Evolutionary conservation across 2,113 vertebrate genomes (phyloP).

Genomic region (Oryzias javanicus): DNA sequence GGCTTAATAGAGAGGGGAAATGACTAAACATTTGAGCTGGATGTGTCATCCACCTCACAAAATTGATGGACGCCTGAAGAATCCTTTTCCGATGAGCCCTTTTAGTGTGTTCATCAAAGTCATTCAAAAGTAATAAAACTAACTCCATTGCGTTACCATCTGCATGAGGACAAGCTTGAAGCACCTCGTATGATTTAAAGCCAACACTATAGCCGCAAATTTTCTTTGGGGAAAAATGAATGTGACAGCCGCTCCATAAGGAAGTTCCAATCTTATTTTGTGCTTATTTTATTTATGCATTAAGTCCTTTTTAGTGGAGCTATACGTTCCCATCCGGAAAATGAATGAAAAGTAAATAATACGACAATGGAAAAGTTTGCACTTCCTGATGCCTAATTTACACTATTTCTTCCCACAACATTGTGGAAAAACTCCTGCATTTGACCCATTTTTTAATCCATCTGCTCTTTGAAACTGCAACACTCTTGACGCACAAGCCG

Average conservation of each 20-base stretch:
- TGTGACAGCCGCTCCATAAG: constrained; percentile 10
- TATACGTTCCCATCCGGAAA: not conserved
- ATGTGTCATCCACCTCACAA: constrained; percentile 46
- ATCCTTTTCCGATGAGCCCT: constrained; percentile 40
- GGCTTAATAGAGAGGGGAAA: constrained; percentile 58
- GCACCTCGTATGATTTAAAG: constrained; percentile 46
- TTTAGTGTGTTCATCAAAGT: constrained; percentile 54
- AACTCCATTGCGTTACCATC: constrained; percentile 45
- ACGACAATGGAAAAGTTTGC: not conserved
- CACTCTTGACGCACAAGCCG: constrained; percentile 15
- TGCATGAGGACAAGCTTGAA: constrained; percentile 19
- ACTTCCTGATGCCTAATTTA: constrained; percentile 14
- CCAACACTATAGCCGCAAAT: constrained; percentile 27
- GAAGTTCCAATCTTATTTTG: not conserved
- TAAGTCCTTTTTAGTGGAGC: not conserved
- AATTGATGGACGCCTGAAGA: constrained; percentile 59
- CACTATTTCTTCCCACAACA: constrained; percentile 6
- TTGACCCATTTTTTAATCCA: constrained; percentile 50
- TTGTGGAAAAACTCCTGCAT: constrained; percentile 38
- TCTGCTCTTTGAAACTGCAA: constrained; percentile 30
- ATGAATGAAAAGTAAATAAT: not conserved
- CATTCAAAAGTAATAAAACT: constrained; percentile 60
- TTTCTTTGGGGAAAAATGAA: constrained; percentile 15
- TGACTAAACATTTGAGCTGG: constrained; percentile 41
- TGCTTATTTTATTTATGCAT: constrained; percentile 1